Evolutionary conservation across 2,888 invertebrate genomes (phyloP).

Genomic region (Erebia ligea): DNA sequence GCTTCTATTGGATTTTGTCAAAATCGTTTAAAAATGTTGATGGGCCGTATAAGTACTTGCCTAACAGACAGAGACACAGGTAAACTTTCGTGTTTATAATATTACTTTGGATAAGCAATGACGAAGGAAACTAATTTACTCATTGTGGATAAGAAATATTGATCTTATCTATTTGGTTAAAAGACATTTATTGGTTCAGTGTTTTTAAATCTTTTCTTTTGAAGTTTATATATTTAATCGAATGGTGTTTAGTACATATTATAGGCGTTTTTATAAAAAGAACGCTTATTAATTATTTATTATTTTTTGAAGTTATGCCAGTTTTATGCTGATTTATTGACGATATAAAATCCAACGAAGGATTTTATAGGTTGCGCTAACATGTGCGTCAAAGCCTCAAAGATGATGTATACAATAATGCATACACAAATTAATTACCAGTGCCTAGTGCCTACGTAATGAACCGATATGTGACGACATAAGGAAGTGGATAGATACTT

Average conservation of each 20-base stretch:
- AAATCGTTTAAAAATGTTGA: too few species aligned
- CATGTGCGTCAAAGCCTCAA: conserved; percentile 5
- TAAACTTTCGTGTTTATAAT: too few species aligned
- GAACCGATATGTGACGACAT: neutral
- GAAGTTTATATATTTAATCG: too few species aligned
- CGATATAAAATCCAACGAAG: neutral
- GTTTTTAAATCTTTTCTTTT: neutral
- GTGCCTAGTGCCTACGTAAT: neutral
- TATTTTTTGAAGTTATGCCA: neutral
- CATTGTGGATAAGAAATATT: neutral
- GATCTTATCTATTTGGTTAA: neutral
- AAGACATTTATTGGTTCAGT: neutral
- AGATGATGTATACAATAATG: neutral
- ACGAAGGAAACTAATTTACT: too few species aligned
- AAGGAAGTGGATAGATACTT: neutral
- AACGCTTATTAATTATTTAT: too few species aligned
- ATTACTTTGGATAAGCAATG: neutral
- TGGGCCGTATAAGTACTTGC: too few species aligned
- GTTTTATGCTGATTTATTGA: neutral
- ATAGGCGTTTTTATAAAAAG: too few species aligned
- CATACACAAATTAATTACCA: too few species aligned
- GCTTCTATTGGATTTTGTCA: too few species aligned
- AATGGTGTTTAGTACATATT: too few species aligned
- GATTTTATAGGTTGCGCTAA: neutral
- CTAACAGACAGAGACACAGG: too few species aligned